A percentile compares a stretch with the other conserved stretches of the same genome.
phyloP scores from a whole-genome alignment of 2,797 vertebrate species.

The Podargus strigoides region DNA sequence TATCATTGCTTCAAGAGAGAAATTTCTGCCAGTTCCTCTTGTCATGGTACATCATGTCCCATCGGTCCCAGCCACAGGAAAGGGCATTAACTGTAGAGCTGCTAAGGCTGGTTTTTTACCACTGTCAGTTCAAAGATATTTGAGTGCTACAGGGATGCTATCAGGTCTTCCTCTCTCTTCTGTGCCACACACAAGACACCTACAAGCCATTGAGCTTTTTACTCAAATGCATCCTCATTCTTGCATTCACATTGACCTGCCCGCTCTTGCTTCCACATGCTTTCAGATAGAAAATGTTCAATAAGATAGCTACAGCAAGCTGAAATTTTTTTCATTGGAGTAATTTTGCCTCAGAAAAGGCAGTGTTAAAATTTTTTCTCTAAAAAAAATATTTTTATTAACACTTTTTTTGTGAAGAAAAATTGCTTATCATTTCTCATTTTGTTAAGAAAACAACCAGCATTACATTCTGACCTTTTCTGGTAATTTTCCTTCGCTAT shows the following conservation, averaged over 20 bases:
- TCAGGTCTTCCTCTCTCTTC: background rate
- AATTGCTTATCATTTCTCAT: background rate
- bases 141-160: background rate
- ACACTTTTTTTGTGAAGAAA: background rate
- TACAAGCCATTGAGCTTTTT: background rate
- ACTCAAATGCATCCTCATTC: background rate
- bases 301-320: background rate
- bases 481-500: background rate
- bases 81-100: background rate
- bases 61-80: background rate
- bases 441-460: background rate
- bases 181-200: background rate
- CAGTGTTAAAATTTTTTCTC: background rate
- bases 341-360: background rate
- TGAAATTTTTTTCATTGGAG: background rate
- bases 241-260: background rate
- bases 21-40: background rate
- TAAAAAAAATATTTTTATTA: background rate
- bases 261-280: background rate
- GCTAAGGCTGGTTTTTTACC: background rate
- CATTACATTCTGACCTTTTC: slow-evolving; percentile 5
- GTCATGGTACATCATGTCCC: background rate
- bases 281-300: background rate
- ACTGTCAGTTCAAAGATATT: background rate
- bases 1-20: background rate